Base-by-base conservation (phyloP, 2,888 invertebrate genomes). In the Clistopyga incitator region DNA sequence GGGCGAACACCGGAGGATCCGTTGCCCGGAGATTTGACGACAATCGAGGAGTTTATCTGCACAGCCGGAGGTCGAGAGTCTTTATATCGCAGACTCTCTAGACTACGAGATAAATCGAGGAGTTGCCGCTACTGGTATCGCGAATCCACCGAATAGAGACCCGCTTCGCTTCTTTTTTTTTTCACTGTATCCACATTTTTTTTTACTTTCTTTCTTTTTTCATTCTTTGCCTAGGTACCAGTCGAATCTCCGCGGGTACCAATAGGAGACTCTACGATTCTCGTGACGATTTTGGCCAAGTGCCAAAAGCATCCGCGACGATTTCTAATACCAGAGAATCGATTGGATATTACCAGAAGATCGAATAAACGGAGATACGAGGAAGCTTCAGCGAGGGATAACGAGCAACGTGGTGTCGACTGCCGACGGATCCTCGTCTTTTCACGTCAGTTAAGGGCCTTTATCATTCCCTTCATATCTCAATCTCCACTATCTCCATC, bases 31-130 rank as follows among this genome's bases (percentile, higher is more conserved):
- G 81, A 84, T 81, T 85, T 72, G 70, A 84, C 82, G 84, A 86
- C 84, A 84, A 84, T 86, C 85, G 86, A 84, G 82, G 81, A 78
- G 84, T 82, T 85, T 82, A 86, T 85, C 84, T 78, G 75, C 71
- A 64, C 70, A 52, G 67, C 23, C 52, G 61, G 75, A 82, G 78
- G 71, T 78, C 78, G 78, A 86, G 75, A 74, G 71, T 59, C 70
- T 70, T 67, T 78, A 59, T 65, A 42, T 78, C 83, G 25, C 77
- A 47, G 50, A 68, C 64, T 81, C 75, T 74, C 64, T 45, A 67
- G 52, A 68, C 68, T 65, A 45, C 23, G 77, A 78, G 70, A 84
- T 18, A 75, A 80, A 81, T 71, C 70, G 70, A 64, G 54, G 47
- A 70, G 61, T 74, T 72, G 56, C 45, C 56, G 29, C 29, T 50